A percentile compares a stretch with the other conserved stretches of the same genome.
Conservation (phyloP, 2,888 invertebrate species). For the Selenia dentaria region DNA sequence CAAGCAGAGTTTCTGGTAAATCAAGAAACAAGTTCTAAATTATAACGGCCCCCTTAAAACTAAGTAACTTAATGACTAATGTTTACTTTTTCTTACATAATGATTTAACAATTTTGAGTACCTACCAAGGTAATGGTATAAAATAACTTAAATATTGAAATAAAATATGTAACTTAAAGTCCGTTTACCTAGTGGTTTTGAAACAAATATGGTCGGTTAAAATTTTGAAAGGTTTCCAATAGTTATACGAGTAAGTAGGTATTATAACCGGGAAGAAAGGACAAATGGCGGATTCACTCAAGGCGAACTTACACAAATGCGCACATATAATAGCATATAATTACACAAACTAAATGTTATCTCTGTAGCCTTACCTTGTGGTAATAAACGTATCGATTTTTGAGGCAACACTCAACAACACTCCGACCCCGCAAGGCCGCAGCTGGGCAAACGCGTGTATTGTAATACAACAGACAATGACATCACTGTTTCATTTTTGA, state of each 20-base stretch:
- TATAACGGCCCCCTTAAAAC: too few species aligned
- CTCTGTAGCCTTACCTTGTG: conserved; percentile 37
- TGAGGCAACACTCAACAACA: conserved; percentile 47
- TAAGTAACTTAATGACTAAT: too few species aligned
- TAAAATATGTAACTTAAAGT: conserved; percentile 3
- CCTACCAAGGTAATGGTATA: too few species aligned
- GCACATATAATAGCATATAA: conserved; percentile 19
- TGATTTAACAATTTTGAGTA: too few species aligned
- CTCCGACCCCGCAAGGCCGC: conserved; percentile 74
- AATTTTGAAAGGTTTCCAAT: conserved; percentile 1
- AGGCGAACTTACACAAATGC: conserved; percentile 19
- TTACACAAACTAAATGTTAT: conserved; percentile 33
- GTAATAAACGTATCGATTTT: conserved; percentile 44
- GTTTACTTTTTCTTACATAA: too few species aligned
- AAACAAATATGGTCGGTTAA: not conserved
- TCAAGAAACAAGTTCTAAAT: too few species aligned
- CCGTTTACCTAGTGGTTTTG: too few species aligned
- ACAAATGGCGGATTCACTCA: conserved; percentile 15
- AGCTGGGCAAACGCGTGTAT: conserved; percentile 67
- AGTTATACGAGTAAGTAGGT: not conserved
- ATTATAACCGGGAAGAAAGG: conserved; percentile 14
- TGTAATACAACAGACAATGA: conserved; percentile 67
- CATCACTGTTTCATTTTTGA: conserved; percentile 57
- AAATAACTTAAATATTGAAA: too few species aligned
- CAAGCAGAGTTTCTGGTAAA: too few species aligned